Evolutionary conservation across 1,140 invertebrate genomes (phyloP), one percentile per base, ranked within the genome.

Genomic region (Philotrypesis tridentata): DNA sequence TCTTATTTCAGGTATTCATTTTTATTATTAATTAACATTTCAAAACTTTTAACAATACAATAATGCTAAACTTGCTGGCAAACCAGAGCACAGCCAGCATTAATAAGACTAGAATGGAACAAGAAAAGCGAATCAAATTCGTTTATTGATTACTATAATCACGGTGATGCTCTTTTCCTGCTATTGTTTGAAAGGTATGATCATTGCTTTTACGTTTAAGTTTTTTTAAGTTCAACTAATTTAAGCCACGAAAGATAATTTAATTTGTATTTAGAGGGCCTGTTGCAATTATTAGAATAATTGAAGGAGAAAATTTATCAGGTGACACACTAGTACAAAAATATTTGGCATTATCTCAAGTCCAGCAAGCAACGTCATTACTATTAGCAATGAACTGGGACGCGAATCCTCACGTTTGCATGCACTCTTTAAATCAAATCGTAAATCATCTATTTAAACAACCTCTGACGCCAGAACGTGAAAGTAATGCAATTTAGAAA

Each of bases 301-400:
- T 92, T 12, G 91, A 92, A 86, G 91, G 91, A 68, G 87, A 87
- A 73, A 91, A 90, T 84, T 87, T 92, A 48, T 91, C 90, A 1
- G 93, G 93, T 0, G 92, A 95, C 85, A 91, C 93, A 43, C 88
- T 96, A 79, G 91, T 95, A 23, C 93, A 93, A 83, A 94, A 94
- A 84, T 96, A 96, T 89, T 90, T 96, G 65, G 93, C 93, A 68
- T 87, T 93, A 33, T 92, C 92, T 71, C 94, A 95, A 85, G 89
- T 94, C 11, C 94, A 96, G 83, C 93, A 94, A 87, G 96, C 96
- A 1, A 94, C 96, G 12, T 94, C 94, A 84, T 88, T 97, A 27
- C 89, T 96, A 25, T 87, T 94, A 14, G 93, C 93, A 21, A 90
- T 96, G 84, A 95, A 95, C 89, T 96, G 96, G 96, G 95, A 96